phyloP scores from a whole-genome alignment of 2,888 invertebrate species.

The Pandemis cinnamomeana region DNA sequence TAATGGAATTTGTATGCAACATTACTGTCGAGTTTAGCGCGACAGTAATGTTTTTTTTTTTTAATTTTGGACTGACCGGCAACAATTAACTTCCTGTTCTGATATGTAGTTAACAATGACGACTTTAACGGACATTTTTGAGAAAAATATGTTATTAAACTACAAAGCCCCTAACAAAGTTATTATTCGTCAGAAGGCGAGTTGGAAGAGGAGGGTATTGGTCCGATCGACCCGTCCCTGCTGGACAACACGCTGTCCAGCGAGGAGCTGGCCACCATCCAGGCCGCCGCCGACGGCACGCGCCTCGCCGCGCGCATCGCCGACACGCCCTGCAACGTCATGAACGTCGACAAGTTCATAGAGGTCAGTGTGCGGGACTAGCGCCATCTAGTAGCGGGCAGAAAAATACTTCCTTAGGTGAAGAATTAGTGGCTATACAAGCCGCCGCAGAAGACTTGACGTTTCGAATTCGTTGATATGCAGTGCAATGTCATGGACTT shows the following conservation, averaged over 20 bases:
- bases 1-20: no score
- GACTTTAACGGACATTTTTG: no score
- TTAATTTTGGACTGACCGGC: no score
- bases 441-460: no score
- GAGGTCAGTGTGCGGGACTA: conserved; percentile 74
- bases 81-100: no score
- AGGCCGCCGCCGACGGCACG: conserved; percentile 86
- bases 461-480: no score
- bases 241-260: conserved; percentile 65
- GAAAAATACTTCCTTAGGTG: no score
- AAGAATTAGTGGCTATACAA: no score
- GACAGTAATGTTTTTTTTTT: no score
- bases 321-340: conserved; percentile 93
- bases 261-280: conserved; percentile 83
- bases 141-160: background rate
- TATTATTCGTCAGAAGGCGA: conserved; percentile 55
- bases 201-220: conserved; percentile 57
- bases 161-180: background rate
- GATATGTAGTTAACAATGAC: no score
- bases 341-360: conserved; percentile 92
- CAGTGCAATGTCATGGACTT: no score
- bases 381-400: background rate
- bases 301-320: conserved; percentile 92
- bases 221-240: conserved; percentile 53
- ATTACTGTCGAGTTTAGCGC: no score